Conservation (phyloP, 1,140 invertebrate species). For the Lucilia sericata region DNA sequence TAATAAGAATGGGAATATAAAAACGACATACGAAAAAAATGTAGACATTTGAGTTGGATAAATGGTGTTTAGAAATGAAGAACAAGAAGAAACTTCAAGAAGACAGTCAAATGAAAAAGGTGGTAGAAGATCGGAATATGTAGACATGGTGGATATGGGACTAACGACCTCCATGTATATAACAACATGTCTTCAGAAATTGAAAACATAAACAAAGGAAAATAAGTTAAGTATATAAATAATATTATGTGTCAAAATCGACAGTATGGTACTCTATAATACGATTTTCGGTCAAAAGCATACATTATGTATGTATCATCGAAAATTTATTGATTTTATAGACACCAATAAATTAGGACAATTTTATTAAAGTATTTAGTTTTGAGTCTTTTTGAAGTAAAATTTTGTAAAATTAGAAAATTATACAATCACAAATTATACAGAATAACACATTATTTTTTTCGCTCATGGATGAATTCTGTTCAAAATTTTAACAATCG, state of each 20-base stretch:
- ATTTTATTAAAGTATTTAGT: no score
- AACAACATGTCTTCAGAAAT: background rate
- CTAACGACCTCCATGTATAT: background rate
- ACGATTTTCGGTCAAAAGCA: background rate
- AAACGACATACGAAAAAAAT: slow-evolving; percentile 8
- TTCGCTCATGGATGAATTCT: no score
- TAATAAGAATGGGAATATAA: background rate
- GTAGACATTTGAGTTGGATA: slow-evolving; percentile 28
- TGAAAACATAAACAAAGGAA: background rate
- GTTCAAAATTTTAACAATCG: no score
- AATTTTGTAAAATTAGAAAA: no score
- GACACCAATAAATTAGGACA: no score
- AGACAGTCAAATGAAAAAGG: background rate
- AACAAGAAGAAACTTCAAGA: background rate
- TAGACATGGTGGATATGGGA: background rate
- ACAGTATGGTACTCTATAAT: background rate
- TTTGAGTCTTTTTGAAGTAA: no score
- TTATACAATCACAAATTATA: no score
- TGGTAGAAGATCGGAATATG: background rate
- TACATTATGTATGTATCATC: no score
- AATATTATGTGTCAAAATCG: background rate
- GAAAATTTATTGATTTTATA: no score
- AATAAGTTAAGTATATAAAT: background rate
- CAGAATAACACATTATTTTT: no score
- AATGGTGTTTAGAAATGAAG: background rate